These are phyloP conservation scores for Tautogolabrus adspersus DNA, from an alignment of 2,113 vertebrate species.

Conservation along the genomic window DNA sequence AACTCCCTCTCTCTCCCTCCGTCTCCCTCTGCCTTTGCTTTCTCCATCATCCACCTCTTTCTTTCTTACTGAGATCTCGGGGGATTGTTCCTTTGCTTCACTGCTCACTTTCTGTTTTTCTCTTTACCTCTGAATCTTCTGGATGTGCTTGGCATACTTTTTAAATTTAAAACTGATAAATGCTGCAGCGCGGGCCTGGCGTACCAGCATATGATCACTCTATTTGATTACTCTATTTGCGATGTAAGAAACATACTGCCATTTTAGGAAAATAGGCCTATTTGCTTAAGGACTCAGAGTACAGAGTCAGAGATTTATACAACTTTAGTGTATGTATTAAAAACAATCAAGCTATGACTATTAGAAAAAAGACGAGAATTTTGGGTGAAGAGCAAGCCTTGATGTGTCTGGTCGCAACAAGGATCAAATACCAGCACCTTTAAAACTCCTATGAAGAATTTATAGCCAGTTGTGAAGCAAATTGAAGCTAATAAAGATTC, in stretches of 20 bases:
- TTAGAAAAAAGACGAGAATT: constrained; percentile 8
- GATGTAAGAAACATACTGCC: not conserved
- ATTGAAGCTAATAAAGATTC: too few species aligned
- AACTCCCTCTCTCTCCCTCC: constrained; percentile 58
- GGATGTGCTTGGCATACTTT: constrained; percentile 49
- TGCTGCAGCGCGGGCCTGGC: constrained; percentile 1
- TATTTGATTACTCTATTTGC: not conserved
- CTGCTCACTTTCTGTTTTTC: constrained; percentile 63
- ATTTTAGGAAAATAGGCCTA: not conserved
- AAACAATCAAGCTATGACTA: not conserved
- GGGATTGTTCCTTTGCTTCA: constrained; percentile 69
- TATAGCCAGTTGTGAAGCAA: too few species aligned
- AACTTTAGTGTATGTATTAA: not conserved
- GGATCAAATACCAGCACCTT: constrained; percentile 2
- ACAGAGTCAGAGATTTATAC: not conserved
- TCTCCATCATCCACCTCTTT: constrained; percentile 71
- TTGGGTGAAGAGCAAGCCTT: not conserved
- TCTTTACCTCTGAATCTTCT: constrained; percentile 61
- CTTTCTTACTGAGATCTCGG: constrained; percentile 64
- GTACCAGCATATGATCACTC: not conserved
- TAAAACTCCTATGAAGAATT: not conserved
- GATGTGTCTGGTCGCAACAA: not conserved
- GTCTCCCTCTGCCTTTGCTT: constrained; percentile 42
- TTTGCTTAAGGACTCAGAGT: not conserved
- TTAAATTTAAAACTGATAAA: constrained; percentile 32